Percentiles rank a stretch among this genome's conserved stretches.
Conservation (phyloP, 2,888 invertebrate genomes). For the Anthoptus insignis region DNA sequence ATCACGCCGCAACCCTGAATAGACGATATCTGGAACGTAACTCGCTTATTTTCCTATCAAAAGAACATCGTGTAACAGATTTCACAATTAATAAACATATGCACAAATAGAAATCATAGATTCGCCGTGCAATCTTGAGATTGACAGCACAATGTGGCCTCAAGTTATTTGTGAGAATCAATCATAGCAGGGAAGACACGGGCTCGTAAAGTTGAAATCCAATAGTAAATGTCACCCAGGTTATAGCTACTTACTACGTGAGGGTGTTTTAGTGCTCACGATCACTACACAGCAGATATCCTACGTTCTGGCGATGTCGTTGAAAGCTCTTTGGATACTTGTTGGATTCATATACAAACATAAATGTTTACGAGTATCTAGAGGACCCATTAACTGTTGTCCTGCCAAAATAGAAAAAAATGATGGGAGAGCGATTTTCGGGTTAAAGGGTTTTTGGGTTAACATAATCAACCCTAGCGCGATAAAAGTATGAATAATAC, state of each 20-base stretch:
- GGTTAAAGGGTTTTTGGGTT: no score
- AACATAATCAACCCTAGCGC: no score
- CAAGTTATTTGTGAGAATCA: constrained; percentile 67
- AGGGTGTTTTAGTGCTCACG: constrained; percentile 41
- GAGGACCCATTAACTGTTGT: no score
- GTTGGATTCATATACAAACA: no score
- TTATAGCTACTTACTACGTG: constrained; percentile 68
- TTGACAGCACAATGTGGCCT: constrained; percentile 64
- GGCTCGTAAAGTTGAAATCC: constrained; percentile 69
- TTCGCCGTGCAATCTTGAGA: constrained; percentile 51
- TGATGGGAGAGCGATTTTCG: no score
- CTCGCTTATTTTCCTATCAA: constrained; percentile 28
- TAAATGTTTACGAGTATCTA: no score
- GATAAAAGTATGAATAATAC: no score
- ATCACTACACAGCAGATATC: no score
- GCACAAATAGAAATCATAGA: constrained; percentile 55
- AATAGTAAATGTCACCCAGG: constrained; percentile 65
- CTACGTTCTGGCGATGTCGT: no score
- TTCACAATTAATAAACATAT: constrained; percentile 53
- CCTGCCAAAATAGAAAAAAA: no score
- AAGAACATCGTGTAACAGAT: constrained; percentile 22
- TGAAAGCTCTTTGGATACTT: no score
- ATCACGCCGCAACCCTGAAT: background rate
- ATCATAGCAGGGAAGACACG: constrained; percentile 61
- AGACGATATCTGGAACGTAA: constrained; percentile 3